phyloP scores from a whole-genome alignment of 2,888 invertebrate species.

The Xanthostigma xanthostigma region DNA sequence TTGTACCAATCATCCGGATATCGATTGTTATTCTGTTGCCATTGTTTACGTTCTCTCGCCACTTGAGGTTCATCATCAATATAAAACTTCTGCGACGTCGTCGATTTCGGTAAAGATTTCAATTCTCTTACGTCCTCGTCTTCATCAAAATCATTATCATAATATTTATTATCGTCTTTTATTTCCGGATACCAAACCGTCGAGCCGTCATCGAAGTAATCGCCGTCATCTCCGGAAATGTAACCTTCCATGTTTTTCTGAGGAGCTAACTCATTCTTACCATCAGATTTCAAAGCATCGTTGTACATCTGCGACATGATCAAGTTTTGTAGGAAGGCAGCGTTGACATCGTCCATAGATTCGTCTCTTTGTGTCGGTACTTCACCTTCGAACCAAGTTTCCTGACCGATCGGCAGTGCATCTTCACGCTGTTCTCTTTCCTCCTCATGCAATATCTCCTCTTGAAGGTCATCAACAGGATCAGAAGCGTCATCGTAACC shows the following conservation, averaged over 20 bases:
- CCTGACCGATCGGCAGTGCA: constrained; percentile 47
- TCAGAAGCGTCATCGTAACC: constrained; percentile 29
- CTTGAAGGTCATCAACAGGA: constrained; percentile 37
- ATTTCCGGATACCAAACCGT: constrained; percentile 1
- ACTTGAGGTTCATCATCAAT: constrained; percentile 9
- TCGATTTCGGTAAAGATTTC: constrained; percentile 42
- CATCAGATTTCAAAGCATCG: constrained; percentile 27
- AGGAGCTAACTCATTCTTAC: constrained; percentile 7
- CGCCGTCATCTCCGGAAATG: constrained; percentile 7
- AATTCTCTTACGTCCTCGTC: constrained; percentile 51
- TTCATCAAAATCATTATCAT: constrained; percentile 26
- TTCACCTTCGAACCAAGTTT: constrained; percentile 47
- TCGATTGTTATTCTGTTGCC: constrained; percentile 19
- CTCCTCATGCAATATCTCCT: constrained; percentile 43
- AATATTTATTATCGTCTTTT: constrained; percentile 15
- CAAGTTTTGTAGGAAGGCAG: constrained; percentile 50
- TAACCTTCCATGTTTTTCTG: constrained; percentile 4
- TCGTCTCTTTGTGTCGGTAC: constrained; percentile 19
- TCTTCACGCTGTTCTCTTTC: constrained; percentile 38
- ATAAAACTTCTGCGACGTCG: constrained; percentile 15
- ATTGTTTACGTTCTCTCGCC: constrained; percentile 15
- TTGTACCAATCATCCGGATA: constrained; percentile 30
- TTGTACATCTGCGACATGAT: constrained; percentile 50
- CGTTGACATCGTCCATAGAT: constrained; percentile 32
- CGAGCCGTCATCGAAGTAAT: constrained; percentile 1